Evolutionary conservation across 2,888 invertebrate genomes (phyloP).

Genomic region (Acleris cristana): DNA sequence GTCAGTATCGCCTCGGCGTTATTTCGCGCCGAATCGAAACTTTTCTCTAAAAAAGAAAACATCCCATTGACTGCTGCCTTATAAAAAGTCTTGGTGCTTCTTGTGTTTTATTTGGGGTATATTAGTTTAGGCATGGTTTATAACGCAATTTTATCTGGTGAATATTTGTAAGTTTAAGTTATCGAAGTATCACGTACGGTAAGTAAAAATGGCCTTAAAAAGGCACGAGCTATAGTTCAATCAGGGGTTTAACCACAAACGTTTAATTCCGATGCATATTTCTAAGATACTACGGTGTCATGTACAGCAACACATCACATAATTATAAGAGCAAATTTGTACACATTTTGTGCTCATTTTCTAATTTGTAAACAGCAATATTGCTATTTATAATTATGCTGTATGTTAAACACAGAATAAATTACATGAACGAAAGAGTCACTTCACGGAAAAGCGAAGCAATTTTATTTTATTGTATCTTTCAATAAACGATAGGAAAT

Average conservation of each 20-base stretch:
- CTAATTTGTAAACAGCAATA: conserved; percentile 9
- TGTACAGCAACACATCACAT: conserved; percentile 17
- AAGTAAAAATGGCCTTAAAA: conserved; percentile 4
- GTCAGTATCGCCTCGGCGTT: conserved; percentile 72
- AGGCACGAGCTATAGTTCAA: conserved; percentile 6
- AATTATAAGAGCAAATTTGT: conserved; percentile 10
- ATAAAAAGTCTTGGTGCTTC: conserved; percentile 35
- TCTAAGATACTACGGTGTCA: conserved; percentile 24
- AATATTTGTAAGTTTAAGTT: not conserved
- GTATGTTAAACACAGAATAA: conserved; percentile 18
- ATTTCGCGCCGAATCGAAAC: conserved; percentile 66
- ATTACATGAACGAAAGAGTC: conserved; percentile 21
- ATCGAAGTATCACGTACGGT: conserved; percentile 2
- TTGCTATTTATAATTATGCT: conserved; percentile 11
- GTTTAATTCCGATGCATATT: conserved; percentile 26
- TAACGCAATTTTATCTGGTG: not conserved
- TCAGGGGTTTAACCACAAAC: conserved; percentile 15
- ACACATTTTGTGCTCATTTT: conserved; percentile 1
- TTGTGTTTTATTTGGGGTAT: not conserved
- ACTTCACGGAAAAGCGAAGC: too few species aligned
- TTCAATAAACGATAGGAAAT: too few species aligned
- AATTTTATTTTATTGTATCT: too few species aligned
- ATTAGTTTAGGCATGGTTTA: conserved; percentile 1
- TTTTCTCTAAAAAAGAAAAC: conserved; percentile 76
- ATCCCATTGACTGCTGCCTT: conserved; percentile 41